These are phyloP conservation scores for Carassius auratus DNA, from an alignment of 2,113 vertebrate species.

Conservation along the genomic window DNA sequence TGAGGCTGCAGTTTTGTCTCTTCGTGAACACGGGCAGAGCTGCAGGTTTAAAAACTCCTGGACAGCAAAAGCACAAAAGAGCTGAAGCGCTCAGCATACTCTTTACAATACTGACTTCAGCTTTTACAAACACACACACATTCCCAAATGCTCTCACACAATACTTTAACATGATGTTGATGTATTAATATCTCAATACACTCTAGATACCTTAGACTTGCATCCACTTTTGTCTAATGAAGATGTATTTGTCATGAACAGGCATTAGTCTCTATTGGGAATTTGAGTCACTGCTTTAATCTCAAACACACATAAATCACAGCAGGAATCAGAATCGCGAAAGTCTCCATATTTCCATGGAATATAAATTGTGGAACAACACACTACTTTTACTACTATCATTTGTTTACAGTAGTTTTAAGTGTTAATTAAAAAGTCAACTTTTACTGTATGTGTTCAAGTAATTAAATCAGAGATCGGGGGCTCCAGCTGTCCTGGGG, in stretches of 20 bases:
- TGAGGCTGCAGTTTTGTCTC: conserved; percentile 48
- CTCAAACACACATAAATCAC: neutral
- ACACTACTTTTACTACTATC: neutral
- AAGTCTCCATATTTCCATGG: neutral
- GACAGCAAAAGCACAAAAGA: conserved; percentile 45
- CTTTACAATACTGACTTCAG: conserved; percentile 24
- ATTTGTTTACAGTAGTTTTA: neutral
- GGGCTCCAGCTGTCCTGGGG: neutral
- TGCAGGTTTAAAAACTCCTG: conserved; percentile 46
- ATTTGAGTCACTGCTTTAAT: neutral
- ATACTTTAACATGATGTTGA: neutral
- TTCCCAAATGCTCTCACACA: neutral
- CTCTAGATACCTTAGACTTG: neutral
- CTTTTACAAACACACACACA: conserved; percentile 15
- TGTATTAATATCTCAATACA: neutral
- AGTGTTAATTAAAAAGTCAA: neutral
- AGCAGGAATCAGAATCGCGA: neutral
- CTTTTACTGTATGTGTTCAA: neutral
- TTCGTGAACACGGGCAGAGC: conserved; percentile 9
- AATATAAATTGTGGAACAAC: neutral
- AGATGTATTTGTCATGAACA: neutral
- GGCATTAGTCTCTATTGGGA: neutral
- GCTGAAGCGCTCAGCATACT: conserved; percentile 24
- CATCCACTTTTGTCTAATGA: neutral
- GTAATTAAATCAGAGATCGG: conserved; percentile 34